Evolutionary conservation across 2,113 vertebrate genomes (phyloP).

Genomic region (Heloderma charlesbogerti): DNA sequence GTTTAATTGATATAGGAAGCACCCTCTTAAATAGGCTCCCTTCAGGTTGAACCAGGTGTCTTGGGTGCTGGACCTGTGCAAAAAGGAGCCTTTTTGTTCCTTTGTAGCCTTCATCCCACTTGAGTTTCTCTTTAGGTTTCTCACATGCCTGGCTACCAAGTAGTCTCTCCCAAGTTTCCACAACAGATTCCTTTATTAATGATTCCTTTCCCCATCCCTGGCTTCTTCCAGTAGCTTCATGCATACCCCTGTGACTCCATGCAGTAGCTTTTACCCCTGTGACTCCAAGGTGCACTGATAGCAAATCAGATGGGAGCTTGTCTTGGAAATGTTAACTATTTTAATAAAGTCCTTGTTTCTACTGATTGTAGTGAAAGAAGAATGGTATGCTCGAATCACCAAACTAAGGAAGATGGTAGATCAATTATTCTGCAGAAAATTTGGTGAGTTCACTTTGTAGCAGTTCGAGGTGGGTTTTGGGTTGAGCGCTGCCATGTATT

Average conservation of each 20-base stretch:
- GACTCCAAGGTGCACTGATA: background rate
- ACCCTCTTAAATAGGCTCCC: background rate
- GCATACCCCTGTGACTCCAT: too few relatives aligned
- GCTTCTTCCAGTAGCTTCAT: background rate
- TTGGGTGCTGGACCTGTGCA: background rate
- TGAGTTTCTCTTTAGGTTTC: background rate
- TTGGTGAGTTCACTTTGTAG: slow-evolving; percentile 72
- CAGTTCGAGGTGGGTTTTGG: background rate
- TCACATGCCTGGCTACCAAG: background rate
- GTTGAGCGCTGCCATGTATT: background rate
- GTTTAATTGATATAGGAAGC: background rate
- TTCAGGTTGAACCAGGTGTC: background rate
- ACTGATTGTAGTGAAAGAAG: slow-evolving; percentile 72
- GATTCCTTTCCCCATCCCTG: background rate
- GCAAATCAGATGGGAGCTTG: background rate
- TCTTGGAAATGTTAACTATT: slow-evolving; percentile 15
- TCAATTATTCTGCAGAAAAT: slow-evolving; percentile 82
- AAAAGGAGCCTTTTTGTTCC: background rate
- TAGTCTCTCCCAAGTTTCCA: background rate
- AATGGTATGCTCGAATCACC: slow-evolving; percentile 78
- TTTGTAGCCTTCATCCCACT: background rate
- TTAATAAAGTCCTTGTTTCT: background rate
- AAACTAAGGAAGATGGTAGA: slow-evolving; percentile 80
- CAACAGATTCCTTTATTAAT: background rate
- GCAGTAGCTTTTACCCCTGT: background rate